A percentile compares a stretch with the other conserved stretches of the same genome.
Conservation (phyloP, 2,888 invertebrate species). For the Drosophila differens region DNA sequence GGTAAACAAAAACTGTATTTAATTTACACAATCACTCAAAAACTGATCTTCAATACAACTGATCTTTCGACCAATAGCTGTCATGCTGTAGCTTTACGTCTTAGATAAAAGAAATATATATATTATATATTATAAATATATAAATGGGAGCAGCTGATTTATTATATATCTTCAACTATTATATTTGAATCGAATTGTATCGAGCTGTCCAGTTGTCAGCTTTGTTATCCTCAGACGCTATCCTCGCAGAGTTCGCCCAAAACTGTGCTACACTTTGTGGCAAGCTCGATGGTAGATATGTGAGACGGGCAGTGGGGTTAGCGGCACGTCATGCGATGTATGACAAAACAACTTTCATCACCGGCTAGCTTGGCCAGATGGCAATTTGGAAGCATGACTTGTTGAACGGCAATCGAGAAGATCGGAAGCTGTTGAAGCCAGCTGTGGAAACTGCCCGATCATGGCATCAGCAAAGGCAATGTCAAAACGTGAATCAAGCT, state of each 20-base stretch:
- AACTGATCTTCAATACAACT: neutral
- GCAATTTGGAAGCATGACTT: slow-evolving; percentile 68
- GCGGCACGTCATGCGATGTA: neutral
- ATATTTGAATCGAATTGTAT: neutral
- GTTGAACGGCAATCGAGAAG: slow-evolving; percentile 37
- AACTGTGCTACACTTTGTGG: slow-evolving; percentile 30
- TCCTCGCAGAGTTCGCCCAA: slow-evolving; percentile 12
- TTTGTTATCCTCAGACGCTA: neutral
- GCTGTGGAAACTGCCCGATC: slow-evolving; percentile 49
- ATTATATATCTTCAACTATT: neutral
- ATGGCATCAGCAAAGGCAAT: slow-evolving; percentile 43
- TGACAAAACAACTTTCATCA: slow-evolving; percentile 56
- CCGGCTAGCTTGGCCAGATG: slow-evolving; percentile 5
- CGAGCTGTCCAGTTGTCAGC: neutral
- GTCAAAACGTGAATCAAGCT: slow-evolving; percentile 65
- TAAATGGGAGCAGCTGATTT: neutral
- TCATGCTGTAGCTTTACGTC: neutral
- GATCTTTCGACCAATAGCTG: neutral
- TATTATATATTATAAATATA: neutral
- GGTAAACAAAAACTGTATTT: neutral
- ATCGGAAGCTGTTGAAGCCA: slow-evolving; percentile 45
- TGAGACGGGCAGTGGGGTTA: neutral
- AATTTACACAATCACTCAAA: neutral
- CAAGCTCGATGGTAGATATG: neutral
- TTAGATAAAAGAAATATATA: neutral